Evolutionary conservation across 2,113 vertebrate species (phyloP), one percentile per base, ranked within the genome.

Genomic region (human): DNA sequence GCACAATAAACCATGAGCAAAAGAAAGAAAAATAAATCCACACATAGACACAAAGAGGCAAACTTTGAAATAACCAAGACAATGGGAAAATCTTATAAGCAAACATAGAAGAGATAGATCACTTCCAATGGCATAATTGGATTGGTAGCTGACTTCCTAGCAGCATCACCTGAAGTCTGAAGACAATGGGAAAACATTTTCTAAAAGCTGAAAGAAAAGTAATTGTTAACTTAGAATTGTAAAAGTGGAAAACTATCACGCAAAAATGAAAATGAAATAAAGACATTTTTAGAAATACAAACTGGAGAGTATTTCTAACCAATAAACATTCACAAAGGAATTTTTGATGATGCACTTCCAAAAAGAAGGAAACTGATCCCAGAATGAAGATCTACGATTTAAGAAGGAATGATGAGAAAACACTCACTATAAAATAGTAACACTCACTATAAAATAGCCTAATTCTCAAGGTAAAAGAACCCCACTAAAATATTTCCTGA

Each of bases 361-460:
- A 40, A 73, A 73, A 10, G 68, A 88, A 45, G 30, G n/a, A 75
- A 76, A 92, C 3, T 38, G 45, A 83, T 89, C 23, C 64, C 81
- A 70, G 72, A 57, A 72, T 43, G 45, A 90, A 75, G 87, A 83
- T 38, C 45, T 76, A 38, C 45, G 76, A 66, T 88, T 59, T 22
- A 11, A 82, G 75, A 82, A 76, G 78, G 76, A 82, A 50, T n/a
- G n/a, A 59, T 68, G 43, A 94, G 93, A 68, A 68, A 92, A 89
- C 17, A 61, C 2, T 59, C 22, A 82, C 40, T 52, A 76, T 89
- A 78, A 88, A 80, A 66, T 73, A 72, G 79, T 83, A 70, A 87
- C 5, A 78, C 30, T 13, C 40, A 40, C 40, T 40, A 40, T 40
- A 4, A 40, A 40, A 40, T 40, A 40, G 55, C 43, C 25, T 85